These are phyloP conservation scores for Anorthoa munda DNA, from an alignment of 2,888 invertebrate genomes.

Conservation along the genomic window DNA sequence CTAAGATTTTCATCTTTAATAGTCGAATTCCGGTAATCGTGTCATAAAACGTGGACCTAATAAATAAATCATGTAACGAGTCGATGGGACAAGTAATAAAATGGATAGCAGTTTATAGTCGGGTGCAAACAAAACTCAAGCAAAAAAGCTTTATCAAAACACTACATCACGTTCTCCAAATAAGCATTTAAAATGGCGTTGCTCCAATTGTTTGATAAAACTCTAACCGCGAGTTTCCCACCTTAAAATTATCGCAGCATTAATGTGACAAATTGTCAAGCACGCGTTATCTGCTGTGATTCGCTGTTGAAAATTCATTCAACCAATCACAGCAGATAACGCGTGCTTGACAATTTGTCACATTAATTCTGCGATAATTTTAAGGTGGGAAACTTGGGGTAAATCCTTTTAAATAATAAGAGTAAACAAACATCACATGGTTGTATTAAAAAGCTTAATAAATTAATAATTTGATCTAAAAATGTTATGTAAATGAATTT, in stretches of 20 bases:
- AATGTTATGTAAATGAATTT: constrained; percentile 24
- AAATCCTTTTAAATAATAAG: constrained; percentile 41
- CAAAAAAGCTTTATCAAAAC: constrained; percentile 17
- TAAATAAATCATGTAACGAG: neutral
- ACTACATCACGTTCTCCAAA: constrained; percentile 47
- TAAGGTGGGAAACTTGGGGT: too few relatives aligned
- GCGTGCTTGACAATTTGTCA: too few relatives aligned
- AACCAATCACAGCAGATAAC: too few relatives aligned
- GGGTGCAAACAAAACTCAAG: neutral
- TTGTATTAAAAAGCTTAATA: constrained; percentile 56
- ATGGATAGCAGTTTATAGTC: constrained; percentile 11
- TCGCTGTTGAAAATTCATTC: too few relatives aligned
- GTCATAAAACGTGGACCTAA: constrained; percentile 8
- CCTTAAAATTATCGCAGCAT: too few relatives aligned
- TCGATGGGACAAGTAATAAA: constrained; percentile 37
- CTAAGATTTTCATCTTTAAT: constrained; percentile 52
- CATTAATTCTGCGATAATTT: too few relatives aligned
- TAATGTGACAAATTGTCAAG: too few relatives aligned
- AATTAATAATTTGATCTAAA: constrained; percentile 21
- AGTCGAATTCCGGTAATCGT: constrained; percentile 21
- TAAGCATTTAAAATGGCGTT: constrained; percentile 28
- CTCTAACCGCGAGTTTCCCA: too few relatives aligned
- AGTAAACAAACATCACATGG: constrained; percentile 63
- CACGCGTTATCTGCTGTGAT: too few relatives aligned
- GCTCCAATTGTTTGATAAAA: constrained; percentile 26